These are phyloP conservation scores for Drosophila anceps DNA, from an alignment of 2,888 invertebrate species.

Conservation along the genomic window DNA sequence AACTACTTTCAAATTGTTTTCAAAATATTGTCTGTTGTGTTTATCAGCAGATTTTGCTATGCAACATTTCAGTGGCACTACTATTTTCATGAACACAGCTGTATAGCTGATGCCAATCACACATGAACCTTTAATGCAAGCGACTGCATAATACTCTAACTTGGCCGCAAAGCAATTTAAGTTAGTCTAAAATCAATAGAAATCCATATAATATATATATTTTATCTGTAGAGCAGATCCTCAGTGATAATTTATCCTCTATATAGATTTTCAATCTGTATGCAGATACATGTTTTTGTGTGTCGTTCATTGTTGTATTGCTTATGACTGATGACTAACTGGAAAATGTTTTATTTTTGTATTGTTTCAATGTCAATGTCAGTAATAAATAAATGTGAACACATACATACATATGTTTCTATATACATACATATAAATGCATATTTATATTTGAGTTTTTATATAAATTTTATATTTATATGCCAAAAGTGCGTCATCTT, in stretches of 20 bases:
- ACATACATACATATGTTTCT: background rate
- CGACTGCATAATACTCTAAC: background rate
- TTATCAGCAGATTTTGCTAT: no score
- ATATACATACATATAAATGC: background rate
- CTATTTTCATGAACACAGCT: no score
- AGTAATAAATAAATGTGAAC: slow-evolving; percentile 7
- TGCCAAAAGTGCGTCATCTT: background rate
- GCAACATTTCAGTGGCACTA: no score
- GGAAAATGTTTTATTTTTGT: background rate
- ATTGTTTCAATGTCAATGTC: slow-evolving; percentile 10
- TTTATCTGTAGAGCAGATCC: no score
- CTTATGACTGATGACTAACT: slow-evolving; percentile 4
- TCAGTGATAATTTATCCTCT: no score
- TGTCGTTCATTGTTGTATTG: background rate
- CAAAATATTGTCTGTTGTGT: no score
- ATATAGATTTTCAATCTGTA: no score
- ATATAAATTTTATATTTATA: background rate
- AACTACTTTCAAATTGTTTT: no score
- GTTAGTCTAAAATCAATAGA: background rate
- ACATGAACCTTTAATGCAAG: no score
- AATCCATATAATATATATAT: background rate
- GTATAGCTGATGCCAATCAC: no score
- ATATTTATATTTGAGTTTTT: background rate
- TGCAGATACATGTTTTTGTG: no score
- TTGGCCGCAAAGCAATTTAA: background rate